These are phyloP conservation scores for Sinopyrophorus schimmeli DNA, from an alignment of 2,888 invertebrate genomes.

Conservation along the genomic window DNA sequence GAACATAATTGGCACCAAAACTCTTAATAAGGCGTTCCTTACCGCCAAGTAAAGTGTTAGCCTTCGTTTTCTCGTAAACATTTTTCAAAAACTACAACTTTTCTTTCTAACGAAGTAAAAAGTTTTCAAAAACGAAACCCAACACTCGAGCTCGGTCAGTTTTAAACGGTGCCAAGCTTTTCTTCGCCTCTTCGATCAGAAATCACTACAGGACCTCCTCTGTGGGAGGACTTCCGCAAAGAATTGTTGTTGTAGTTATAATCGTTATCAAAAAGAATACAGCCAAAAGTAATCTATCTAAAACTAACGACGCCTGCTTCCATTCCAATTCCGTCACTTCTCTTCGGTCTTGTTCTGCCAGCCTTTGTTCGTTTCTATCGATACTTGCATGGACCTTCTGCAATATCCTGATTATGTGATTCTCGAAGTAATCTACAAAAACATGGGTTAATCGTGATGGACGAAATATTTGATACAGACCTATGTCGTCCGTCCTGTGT, in stretches of 20 bases:
- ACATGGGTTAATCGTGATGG: not conserved
- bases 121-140: not conserved
- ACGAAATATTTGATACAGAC: too few species aligned
- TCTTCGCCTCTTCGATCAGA: too few species aligned
- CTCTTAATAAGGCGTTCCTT: too few species aligned
- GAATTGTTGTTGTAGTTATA: constrained; percentile 77
- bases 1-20: too few species aligned
- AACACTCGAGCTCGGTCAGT: not conserved
- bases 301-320: constrained; percentile 81
- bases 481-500: constrained; percentile 48
- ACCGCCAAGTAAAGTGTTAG: too few species aligned
- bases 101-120: not conserved
- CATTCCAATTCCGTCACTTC: constrained; percentile 84
- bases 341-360: constrained; percentile 76
- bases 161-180: not conserved
- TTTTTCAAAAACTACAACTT: too few species aligned
- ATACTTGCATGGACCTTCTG: constrained; percentile 74
- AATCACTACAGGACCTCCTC: constrained; percentile 21
- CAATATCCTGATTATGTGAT: constrained; percentile 68
- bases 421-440: constrained; percentile 58
- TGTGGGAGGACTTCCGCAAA: constrained; percentile 63
- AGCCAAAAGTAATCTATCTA: constrained; percentile 76
- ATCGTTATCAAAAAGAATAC: constrained; percentile 77
- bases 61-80: too few species aligned
- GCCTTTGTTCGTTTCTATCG: constrained; percentile 77